A percentile compares a stretch with the other conserved stretches of the same genome.
phyloP scores from a whole-genome alignment of 2,888 invertebrate species.

The Latrodectus elegans region DNA sequence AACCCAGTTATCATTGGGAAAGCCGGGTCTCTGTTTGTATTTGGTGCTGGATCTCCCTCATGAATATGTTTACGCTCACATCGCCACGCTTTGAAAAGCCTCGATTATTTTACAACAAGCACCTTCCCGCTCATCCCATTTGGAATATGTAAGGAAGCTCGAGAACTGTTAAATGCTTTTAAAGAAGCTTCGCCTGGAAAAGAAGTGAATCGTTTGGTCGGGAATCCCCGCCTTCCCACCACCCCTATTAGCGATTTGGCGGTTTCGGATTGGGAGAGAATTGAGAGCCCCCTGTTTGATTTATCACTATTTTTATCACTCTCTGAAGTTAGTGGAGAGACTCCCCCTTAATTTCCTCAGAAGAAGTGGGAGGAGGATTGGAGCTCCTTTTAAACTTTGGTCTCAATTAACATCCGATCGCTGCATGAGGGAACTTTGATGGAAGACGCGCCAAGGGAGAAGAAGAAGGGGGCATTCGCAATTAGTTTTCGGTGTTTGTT shows the following conservation, averaged over 20 bases:
- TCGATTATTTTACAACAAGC: constrained; percentile 69
- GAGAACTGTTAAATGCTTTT: constrained; percentile 66
- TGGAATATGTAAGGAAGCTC: constrained; percentile 64
- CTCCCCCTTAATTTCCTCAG: neutral
- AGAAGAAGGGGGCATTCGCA: neutral
- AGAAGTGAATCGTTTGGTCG: constrained; percentile 22
- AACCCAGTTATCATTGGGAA: constrained; percentile 67
- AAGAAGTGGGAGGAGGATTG: neutral
- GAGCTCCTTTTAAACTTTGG: constrained; percentile 5
- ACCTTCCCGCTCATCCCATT: constrained; percentile 37
- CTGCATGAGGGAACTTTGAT: neutral
- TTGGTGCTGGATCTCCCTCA: constrained; percentile 65
- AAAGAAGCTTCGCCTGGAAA: constrained; percentile 38
- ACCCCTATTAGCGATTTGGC: constrained; percentile 52
- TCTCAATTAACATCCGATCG: neutral
- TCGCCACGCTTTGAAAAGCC: constrained; percentile 36
- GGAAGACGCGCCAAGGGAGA: neutral
- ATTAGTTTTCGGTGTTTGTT: constrained; percentile 2
- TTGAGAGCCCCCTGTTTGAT: constrained; percentile 44
- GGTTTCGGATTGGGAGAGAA: constrained; percentile 35
- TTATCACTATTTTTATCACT: constrained; percentile 65
- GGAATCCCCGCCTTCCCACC: neutral
- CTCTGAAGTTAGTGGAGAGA: constrained; percentile 16
- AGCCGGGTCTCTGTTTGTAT: constrained; percentile 64
- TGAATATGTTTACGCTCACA: constrained; percentile 65